A percentile compares a stretch with the other conserved stretches of the same genome.
Conservation (phyloP, 2,797 vertebrate genomes). For the Poliocrania exsul region DNA sequence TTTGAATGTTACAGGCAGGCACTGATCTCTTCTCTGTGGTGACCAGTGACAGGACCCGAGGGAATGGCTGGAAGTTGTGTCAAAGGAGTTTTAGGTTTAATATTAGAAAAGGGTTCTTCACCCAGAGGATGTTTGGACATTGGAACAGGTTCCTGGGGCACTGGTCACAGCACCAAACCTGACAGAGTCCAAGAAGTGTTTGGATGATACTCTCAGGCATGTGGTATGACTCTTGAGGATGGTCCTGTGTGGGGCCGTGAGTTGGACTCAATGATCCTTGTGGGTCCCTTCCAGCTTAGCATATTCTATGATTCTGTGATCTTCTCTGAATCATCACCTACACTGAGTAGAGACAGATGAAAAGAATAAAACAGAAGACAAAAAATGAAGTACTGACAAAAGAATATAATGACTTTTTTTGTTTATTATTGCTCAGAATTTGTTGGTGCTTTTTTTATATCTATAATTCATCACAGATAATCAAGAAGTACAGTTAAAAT, state of each 20-base stretch:
- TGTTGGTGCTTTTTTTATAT: background rate
- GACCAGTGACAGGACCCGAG: background rate
- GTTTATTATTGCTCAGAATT: background rate
- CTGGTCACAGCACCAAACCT: background rate
- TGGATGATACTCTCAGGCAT: background rate
- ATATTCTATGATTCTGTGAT: background rate
- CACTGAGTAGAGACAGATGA: background rate
- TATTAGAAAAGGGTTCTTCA: background rate
- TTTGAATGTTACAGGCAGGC: too few relatives aligned
- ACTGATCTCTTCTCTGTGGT: background rate
- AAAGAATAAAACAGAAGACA: background rate
- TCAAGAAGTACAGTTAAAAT: background rate
- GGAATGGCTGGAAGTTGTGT: background rate
- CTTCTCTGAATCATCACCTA: background rate
- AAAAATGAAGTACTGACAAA: background rate
- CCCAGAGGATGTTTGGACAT: background rate
- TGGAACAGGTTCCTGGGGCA: background rate
- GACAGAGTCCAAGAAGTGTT: background rate
- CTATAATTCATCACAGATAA: background rate
- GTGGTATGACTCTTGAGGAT: background rate
- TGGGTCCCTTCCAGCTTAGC: background rate
- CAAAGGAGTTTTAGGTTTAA: background rate
- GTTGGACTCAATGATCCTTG: background rate
- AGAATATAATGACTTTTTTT: background rate
- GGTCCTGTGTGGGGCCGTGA: background rate